Conservation (phyloP, 2,113 vertebrate species). For the Ameiurus melas region DNA sequence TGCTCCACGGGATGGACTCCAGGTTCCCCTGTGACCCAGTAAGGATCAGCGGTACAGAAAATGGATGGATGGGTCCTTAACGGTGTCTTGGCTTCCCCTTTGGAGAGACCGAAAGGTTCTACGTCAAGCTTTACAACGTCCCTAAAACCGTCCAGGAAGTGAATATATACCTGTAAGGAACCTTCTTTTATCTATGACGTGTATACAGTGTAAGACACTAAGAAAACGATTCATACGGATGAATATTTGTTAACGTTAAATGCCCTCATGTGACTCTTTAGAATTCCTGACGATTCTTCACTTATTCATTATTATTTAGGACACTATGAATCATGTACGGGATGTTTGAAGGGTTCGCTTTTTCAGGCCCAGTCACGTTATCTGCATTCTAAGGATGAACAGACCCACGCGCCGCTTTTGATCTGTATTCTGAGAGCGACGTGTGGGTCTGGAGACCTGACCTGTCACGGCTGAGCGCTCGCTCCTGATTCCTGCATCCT, state of each 20-base stretch:
- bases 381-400: neutral
- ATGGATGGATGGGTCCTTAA: neutral
- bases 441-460: neutral
- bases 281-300: neutral
- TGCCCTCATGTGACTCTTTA: neutral
- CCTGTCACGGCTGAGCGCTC: neutral
- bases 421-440: neutral
- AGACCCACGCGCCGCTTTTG: neutral
- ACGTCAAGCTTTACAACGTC: neutral
- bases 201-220: neutral
- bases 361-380: neutral
- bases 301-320: neutral
- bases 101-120: neutral
- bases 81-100: no score
- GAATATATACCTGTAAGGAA: neutral
- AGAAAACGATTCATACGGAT: neutral
- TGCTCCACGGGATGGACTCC: no score
- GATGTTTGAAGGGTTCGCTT: neutral
- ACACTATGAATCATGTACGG: neutral
- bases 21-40: no score
- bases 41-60: no score
- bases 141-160: neutral
- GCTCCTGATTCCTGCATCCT: neutral
- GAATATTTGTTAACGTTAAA: neutral
- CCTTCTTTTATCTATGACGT: neutral